Conservation (phyloP, 2,113 vertebrate species). For the Cisticola juncidis region DNA sequence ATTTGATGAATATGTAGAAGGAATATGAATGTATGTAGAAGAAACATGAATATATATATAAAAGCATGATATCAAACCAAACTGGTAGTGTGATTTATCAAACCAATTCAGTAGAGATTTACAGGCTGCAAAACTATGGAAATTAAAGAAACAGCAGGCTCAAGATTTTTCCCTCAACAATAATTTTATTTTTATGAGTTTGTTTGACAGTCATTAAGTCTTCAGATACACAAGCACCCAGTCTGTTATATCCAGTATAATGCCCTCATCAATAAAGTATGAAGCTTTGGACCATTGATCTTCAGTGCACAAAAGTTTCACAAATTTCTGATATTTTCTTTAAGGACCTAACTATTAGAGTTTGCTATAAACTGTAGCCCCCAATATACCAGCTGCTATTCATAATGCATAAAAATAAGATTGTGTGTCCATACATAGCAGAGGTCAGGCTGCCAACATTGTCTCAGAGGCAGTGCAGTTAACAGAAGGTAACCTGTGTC, state of each 20-base stretch:
- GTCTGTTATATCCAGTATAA: background rate
- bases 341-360: background rate
- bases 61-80: background rate
- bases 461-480: background rate
- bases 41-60: background rate
- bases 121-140: background rate
- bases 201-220: background rate
- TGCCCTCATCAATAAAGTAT: background rate
- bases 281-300: background rate
- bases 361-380: background rate
- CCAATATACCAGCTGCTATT: background rate
- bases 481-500: background rate
- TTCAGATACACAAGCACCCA: background rate
- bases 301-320: background rate
- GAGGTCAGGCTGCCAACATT: background rate
- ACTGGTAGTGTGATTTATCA: background rate
- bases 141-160: background rate
- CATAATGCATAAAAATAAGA: background rate
- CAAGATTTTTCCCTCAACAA: background rate
- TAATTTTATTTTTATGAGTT: background rate
- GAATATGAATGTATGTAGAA: background rate
- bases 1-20: background rate
- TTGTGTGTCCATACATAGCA: background rate
- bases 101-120: background rate
- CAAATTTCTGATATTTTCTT: background rate